Percentiles rank a stretch among this genome's conserved stretches.
Evolutionary conservation across 2,888 invertebrate species (phyloP).

Genomic region (Unio pictorum): DNA sequence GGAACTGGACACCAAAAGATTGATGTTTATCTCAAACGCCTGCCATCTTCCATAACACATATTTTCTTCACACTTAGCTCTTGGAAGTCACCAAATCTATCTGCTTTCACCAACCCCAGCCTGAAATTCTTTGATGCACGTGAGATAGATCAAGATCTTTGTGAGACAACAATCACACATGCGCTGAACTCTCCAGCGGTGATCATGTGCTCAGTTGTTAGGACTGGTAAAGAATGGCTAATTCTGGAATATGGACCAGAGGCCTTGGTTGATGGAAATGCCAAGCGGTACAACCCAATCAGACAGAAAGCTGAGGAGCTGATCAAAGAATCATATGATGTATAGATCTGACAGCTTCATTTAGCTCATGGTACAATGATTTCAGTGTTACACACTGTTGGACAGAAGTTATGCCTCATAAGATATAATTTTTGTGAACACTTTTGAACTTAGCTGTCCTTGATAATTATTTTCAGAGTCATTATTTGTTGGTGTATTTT

Average conservation of each 20-base stretch:
- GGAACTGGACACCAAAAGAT: constrained; percentile 20
- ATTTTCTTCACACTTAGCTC: constrained; percentile 22
- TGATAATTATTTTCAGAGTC: too few relatives aligned
- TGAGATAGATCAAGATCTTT: constrained; percentile 8
- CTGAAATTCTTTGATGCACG: constrained; percentile 21
- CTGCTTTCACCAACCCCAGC: constrained; percentile 14
- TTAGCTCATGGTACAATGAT: too few relatives aligned
- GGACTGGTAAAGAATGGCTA: constrained; percentile 12
- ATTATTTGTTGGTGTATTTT: too few relatives aligned
- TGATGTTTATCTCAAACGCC: constrained; percentile 15
- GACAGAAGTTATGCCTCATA: too few relatives aligned
- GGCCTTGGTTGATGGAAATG: constrained; percentile 15
- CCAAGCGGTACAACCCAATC: constrained; percentile 16
- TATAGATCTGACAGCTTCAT: too few relatives aligned
- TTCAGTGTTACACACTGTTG: too few relatives aligned
- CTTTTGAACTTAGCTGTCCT: too few relatives aligned
- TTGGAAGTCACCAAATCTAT: constrained; percentile 22
- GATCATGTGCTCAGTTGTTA: constrained; percentile 20
- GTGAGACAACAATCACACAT: constrained; percentile 19
- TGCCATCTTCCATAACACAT: constrained; percentile 17
- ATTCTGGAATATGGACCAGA: constrained; percentile 18
- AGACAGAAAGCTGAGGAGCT: neutral
- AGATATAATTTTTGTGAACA: too few relatives aligned
- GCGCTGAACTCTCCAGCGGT: constrained; percentile 20
- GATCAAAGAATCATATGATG: too few relatives aligned